Evolutionary conservation across 2,113 vertebrate genomes (phyloP), one percentile per base, ranked within the genome.

Genomic region (Anthoscopus minutus): DNA sequence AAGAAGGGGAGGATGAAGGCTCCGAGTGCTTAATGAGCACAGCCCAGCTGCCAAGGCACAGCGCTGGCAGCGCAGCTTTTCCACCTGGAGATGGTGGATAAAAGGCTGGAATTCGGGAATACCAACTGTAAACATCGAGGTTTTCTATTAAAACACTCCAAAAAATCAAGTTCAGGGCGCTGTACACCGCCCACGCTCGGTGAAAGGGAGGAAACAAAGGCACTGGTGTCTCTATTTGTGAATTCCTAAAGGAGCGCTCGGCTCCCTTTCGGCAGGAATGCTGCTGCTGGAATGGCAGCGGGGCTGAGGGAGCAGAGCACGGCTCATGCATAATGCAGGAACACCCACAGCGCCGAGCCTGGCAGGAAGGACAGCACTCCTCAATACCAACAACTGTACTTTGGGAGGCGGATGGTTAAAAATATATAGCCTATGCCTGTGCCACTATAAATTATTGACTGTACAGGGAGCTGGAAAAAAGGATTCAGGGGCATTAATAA

Each of bases 391-490:
- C 94, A 73, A 6, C 38, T 24, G 25, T 2, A 13, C 48, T 95
- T 88, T 67, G 93, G 96, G 72, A 96, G 93, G 64, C 18, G 87
- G n/a, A 96, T 33, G 83, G 96, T 96, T 97, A 96, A 38, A 93
- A 91, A 76, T 88, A 94, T 57, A 13, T 18, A 71, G 50, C 72
- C 72, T 58, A 72, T 3, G 44, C 56, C 86, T 93, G 86, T 76
- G 74, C 69, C 51, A 80, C 96, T 28, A 93, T 96, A 60, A 97
- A 97, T 96, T 95, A 97, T 96, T 97, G 90, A 97, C 93, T 88
- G 58, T 13, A 83, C 13, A 48, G 58, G 57, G 50, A 13, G 42
- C 10, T 76, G 86, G 83, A 62, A 94, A 93, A 95, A 93, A 82
- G 93, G 92, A 96, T 95, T 77, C 25, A 10, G 79, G 22, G 18